phyloP scores from a whole-genome alignment of 2,888 invertebrate species.

The Heliconius ethilla region DNA sequence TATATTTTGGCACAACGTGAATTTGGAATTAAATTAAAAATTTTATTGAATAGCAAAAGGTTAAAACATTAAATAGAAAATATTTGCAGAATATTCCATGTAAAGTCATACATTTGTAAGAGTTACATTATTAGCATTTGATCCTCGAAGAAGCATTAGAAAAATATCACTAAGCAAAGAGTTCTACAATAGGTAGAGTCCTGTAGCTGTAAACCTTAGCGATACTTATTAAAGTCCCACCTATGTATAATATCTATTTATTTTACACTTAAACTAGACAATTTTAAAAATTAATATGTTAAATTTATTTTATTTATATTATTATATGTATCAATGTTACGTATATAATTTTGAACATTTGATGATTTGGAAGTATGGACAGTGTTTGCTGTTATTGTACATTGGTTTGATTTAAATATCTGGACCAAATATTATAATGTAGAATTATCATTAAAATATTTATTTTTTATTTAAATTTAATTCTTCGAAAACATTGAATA shows the following conservation, averaged over 20 bases:
- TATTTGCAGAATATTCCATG: constrained; percentile 3
- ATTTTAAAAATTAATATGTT: constrained; percentile 80
- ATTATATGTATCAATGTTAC: constrained; percentile 82
- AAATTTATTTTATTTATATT: constrained; percentile 81
- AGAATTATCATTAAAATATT: constrained; percentile 71
- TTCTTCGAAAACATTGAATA: constrained; percentile 58
- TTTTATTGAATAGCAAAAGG: not conserved
- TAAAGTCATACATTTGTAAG: constrained; percentile 11
- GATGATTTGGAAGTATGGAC: constrained; percentile 72
- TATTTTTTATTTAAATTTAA: constrained; percentile 55
- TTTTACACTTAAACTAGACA: constrained; percentile 79
- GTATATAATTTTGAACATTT: constrained; percentile 82
- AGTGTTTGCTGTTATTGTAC: constrained; percentile 51
- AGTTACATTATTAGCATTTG: constrained; percentile 38
- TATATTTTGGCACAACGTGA: constrained; percentile 78
- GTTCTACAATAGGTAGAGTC: constrained; percentile 24
- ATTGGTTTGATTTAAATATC: constrained; percentile 53
- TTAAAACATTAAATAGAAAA: not conserved
- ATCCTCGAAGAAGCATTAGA: constrained; percentile 18
- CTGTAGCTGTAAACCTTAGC: constrained; percentile 37
- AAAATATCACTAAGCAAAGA: constrained; percentile 25
- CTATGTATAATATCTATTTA: constrained; percentile 70
- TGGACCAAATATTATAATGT: constrained; percentile 74
- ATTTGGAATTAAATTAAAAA: constrained; percentile 61
- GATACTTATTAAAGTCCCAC: constrained; percentile 73